Base-by-base conservation (phyloP, 2,888 invertebrate genomes). In the Chloroclysta siterata region DNA sequence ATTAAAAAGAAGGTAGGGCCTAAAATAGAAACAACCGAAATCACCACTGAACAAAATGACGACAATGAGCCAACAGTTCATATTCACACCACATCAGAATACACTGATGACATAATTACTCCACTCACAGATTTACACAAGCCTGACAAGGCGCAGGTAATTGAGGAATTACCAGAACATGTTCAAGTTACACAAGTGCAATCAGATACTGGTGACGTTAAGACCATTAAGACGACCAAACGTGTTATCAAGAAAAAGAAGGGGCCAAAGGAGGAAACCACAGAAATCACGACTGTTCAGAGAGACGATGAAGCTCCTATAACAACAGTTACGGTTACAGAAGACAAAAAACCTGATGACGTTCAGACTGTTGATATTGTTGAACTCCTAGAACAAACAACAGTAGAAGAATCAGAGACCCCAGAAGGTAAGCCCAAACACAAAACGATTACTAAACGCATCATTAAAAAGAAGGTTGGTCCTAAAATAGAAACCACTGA, bases 251-350 rank as follows among this genome's bases (percentile, higher is more conserved):
- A 59, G 10, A 66, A 61, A 13, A 52, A 36, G 15, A 57, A 48
- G 13, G 61, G 59, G 3, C 59, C 64, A 5, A 53, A 59, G 5
- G 41, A 62, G 46, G 91, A 93, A 71, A 79, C 89, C 8, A 92
- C 94, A 0, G 90, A 89, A 74, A 89, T 89, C n/a, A 81, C 87
- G 2, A 93, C 93, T 1, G 33, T 33, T 8, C 33, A 33, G 8
- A 4, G 5, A 6, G 33, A 33, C 33, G 8, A 33, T 8, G 33
- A 33, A 33, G 6, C 33, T 33, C 33, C 6, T 33, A 33, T 33
- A 8, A 33, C 33, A 8, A 8, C 33, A 8, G 33, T 8, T 1
- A 33, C 8, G 5, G 33, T 33, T 33, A 5, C 33, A 5, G 8
- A 8, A 6, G 33, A 33, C 8, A 33, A 6, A 8, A 7, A 33